Conservation (phyloP, 2,797 vertebrate species). For the Gadopsis bispinosus region DNA sequence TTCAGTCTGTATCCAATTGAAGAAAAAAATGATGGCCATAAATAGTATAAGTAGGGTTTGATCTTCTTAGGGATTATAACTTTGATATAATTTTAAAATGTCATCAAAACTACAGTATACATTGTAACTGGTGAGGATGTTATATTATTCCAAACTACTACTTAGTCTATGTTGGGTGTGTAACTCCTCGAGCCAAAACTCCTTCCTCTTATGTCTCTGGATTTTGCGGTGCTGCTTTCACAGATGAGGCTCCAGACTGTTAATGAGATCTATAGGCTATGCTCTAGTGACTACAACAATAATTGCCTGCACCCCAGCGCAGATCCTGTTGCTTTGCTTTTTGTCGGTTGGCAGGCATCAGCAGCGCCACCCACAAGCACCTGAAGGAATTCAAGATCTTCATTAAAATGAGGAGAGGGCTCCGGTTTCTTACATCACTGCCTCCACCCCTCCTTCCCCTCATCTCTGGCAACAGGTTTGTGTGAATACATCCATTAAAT, state of each 20-base stretch:
- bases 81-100: neutral
- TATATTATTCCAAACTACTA: slow-evolving; percentile 9
- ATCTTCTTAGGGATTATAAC: neutral
- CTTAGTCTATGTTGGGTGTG: neutral
- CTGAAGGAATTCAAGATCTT: slow-evolving; percentile 75
- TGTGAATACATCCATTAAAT: slow-evolving; percentile 86
- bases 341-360: slow-evolving; percentile 46
- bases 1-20: neutral
- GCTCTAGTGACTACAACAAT: slow-evolving; percentile 54
- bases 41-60: neutral
- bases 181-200: slow-evolving; percentile 19
- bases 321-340: slow-evolving; percentile 58
- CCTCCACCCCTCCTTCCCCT: slow-evolving; percentile 38
- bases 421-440: slow-evolving; percentile 70
- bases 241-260: slow-evolving; percentile 37
- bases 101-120: neutral
- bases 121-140: neutral
- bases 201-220: slow-evolving; percentile 17
- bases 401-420: slow-evolving; percentile 76
- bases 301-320: slow-evolving; percentile 60
- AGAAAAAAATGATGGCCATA: neutral
- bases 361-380: slow-evolving; percentile 48
- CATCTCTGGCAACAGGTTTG: slow-evolving; percentile 74
- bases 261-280: slow-evolving; percentile 63
- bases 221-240: slow-evolving; percentile 32